Evolutionary conservation across 1,140 invertebrate genomes (phyloP).

Genomic region (Bombyx mandarina): DNA sequence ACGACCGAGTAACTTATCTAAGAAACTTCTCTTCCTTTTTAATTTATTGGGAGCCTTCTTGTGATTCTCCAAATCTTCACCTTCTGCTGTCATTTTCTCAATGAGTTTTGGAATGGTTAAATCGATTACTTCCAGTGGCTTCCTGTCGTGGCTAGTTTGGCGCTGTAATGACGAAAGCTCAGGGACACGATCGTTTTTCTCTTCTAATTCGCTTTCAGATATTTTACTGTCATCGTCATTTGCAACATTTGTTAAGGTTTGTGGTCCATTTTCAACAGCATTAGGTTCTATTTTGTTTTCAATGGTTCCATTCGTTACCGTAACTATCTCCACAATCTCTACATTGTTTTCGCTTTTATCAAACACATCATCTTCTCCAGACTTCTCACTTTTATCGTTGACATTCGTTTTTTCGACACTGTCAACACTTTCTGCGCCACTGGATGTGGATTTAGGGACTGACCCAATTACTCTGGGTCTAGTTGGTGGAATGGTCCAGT

Average conservation of each 20-base stretch:
- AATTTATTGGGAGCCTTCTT: constrained; percentile 46
- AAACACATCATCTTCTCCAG: constrained; percentile 48
- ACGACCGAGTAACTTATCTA: constrained; percentile 57
- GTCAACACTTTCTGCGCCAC: constrained; percentile 36
- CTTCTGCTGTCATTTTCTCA: constrained; percentile 52
- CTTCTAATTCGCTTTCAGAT: constrained; percentile 44
- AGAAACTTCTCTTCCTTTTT: constrained; percentile 59
- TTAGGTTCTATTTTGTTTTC: constrained; percentile 25
- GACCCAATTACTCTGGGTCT: constrained; percentile 54
- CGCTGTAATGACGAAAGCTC: constrained; percentile 41
- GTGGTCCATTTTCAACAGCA: constrained; percentile 36
- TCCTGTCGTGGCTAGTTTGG: constrained; percentile 41
- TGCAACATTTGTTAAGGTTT: constrained; percentile 7
- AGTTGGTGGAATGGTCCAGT: constrained; percentile 57
- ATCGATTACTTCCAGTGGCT: constrained; percentile 34
- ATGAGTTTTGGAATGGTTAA: constrained; percentile 56
- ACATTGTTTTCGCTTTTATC: constrained; percentile 30
- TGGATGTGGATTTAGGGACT: constrained; percentile 57
- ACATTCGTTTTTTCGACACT: constrained; percentile 28
- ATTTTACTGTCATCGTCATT: constrained; percentile 29
- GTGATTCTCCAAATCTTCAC: constrained; percentile 37
- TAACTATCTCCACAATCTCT: constrained; percentile 2
- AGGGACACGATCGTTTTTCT: constrained; percentile 51
- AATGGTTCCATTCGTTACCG: constrained; percentile 13
- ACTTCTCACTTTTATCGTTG: constrained; percentile 26